Evolutionary conservation across 35 echinoderm and acorn worm species (phyloP).

Genomic region (Ophioderma brevispina): DNA sequence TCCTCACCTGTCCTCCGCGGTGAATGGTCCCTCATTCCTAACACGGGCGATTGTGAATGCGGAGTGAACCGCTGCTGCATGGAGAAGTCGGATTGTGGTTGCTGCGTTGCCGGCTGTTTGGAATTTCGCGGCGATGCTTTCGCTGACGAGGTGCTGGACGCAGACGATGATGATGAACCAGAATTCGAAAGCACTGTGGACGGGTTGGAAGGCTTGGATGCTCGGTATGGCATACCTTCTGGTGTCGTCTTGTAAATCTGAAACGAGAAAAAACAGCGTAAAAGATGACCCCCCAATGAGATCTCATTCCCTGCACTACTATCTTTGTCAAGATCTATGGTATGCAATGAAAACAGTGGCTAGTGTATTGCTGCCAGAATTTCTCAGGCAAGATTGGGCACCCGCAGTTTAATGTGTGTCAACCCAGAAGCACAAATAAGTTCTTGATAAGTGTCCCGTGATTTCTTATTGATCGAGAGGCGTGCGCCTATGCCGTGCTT

Average conservation of each 20-base stretch:
- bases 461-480: too few species aligned
- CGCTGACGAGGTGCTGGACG: constrained; percentile 77
- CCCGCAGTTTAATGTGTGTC: too few species aligned
- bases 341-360: too few species aligned
- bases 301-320: too few species aligned
- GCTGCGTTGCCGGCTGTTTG: constrained; percentile 28
- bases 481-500: too few species aligned
- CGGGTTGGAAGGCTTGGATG: constrained; percentile 21
- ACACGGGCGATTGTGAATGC: constrained; percentile 21
- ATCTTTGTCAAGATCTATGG: too few species aligned
- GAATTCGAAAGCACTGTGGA: constrained; percentile 60
- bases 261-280: constrained; percentile 35
- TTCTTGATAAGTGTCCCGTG: too few species aligned
- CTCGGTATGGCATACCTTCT: constrained; percentile 52
- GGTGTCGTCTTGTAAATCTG: constrained; percentile 95
- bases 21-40: constrained; percentile 62
- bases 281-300: too few species aligned
- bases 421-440: too few species aligned
- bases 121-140: constrained; percentile 72
- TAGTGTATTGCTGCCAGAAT: too few species aligned
- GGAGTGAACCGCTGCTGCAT: constrained; percentile 42
- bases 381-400: too few species aligned
- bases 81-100: not conserved
- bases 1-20: constrained; percentile 87
- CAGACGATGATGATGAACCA: constrained; percentile 72